Percentiles rank a stretch among this genome's conserved stretches.
phyloP scores from a whole-genome alignment of 2,888 invertebrate genomes.

The Agriopis aurantiaria region DNA sequence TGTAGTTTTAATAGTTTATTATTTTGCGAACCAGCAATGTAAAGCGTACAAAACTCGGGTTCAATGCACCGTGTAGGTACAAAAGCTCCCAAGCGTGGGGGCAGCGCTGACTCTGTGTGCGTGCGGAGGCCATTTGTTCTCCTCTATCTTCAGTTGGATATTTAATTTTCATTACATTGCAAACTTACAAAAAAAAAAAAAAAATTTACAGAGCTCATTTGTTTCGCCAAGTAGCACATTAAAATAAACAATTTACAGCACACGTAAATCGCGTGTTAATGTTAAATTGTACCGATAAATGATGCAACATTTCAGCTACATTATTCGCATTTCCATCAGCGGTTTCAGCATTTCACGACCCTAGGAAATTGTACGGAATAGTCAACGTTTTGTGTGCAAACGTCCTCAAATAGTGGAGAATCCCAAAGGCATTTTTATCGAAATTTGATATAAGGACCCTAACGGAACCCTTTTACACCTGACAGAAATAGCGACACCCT shows the following conservation, averaged over 20 bases:
- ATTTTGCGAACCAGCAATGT: too few species aligned
- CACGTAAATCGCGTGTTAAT: conserved; percentile 1
- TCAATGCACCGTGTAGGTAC: too few species aligned
- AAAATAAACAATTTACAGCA: conserved; percentile 1
- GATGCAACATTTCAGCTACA: conserved; percentile 2
- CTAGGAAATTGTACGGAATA: conserved; percentile 10
- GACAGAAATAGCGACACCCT: conserved; percentile 19
- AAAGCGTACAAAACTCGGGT: too few species aligned
- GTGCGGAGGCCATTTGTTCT: too few species aligned
- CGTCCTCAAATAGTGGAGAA: conserved; percentile 7
- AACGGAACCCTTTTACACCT: conserved; percentile 23
- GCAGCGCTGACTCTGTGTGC: too few species aligned
- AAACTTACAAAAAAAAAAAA: too few species aligned
- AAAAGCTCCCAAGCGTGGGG: too few species aligned
- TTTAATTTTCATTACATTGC: too few species aligned
- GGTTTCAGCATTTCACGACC: conserved; percentile 8
- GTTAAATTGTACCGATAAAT: conserved; percentile 11
- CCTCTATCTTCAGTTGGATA: too few species aligned
- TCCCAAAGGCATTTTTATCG: conserved; percentile 20
- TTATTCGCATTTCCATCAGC: conserved; percentile 16
- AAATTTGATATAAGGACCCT: conserved; percentile 23
- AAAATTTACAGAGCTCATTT: neutral
- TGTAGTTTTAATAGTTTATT: too few species aligned
- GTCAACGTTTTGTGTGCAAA: conserved; percentile 18
- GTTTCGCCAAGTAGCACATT: neutral